These are phyloP conservation scores for Lacanobia wlatinum DNA, from an alignment of 2,888 invertebrate species.

Conservation along the genomic window DNA sequence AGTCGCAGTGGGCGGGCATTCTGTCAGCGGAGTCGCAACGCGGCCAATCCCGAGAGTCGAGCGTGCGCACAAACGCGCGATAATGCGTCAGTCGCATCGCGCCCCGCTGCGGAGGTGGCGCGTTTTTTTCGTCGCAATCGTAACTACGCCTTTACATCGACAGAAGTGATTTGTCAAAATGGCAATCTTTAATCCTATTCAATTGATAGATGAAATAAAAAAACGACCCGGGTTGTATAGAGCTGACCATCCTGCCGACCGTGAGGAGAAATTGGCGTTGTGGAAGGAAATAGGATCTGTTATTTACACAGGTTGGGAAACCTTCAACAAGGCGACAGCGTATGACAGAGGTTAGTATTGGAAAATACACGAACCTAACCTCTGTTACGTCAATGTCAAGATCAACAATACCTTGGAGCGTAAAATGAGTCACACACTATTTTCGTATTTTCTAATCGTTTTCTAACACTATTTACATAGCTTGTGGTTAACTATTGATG, in stretches of 20 bases:
- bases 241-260: slow-evolving; percentile 85
- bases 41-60: slow-evolving; percentile 69
- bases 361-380: slow-evolving; percentile 50
- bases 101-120: slow-evolving; percentile 69
- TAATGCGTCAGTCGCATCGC: slow-evolving; percentile 77
- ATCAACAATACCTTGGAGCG: slow-evolving; percentile 6
- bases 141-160: slow-evolving; percentile 54
- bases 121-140: slow-evolving; percentile 76
- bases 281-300: slow-evolving; percentile 87
- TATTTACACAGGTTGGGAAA: slow-evolving; percentile 81
- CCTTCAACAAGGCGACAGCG: slow-evolving; percentile 82
- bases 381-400: slow-evolving; percentile 55
- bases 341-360: slow-evolving; percentile 83
- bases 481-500: neutral
- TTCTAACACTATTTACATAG: neutral
- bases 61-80: slow-evolving; percentile 72
- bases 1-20: slow-evolving; percentile 76
- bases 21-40: slow-evolving; percentile 68
- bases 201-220: slow-evolving; percentile 85
- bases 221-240: slow-evolving; percentile 84
- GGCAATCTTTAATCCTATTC: slow-evolving; percentile 77
- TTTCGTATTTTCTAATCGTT: slow-evolving; percentile 21
- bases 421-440: slow-evolving; percentile 30
- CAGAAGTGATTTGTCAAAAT: slow-evolving; percentile 64
- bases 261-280: slow-evolving; percentile 83